A percentile compares a stretch with the other conserved stretches of the same genome.
These are phyloP conservation scores for Pollenia amentaria DNA, from an alignment of 2,888 invertebrate genomes.

Conservation along the genomic window DNA sequence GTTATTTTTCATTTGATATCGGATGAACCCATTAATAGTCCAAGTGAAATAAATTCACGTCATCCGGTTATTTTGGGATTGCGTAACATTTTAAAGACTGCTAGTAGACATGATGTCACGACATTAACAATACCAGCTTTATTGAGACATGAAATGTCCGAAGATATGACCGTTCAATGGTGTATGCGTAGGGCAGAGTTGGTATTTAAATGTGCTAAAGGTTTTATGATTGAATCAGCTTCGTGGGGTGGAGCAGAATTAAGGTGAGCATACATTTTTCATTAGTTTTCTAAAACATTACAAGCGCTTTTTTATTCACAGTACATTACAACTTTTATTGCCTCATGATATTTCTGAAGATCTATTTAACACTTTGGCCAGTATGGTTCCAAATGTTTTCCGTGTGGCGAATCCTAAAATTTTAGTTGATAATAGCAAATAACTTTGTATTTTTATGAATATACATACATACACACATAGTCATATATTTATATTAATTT, in stretches of 20 bases:
- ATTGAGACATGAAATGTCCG: constrained; percentile 96
- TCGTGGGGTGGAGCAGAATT: constrained; percentile 96
- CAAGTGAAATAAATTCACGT: constrained; percentile 96
- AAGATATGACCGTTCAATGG: constrained; percentile 99
- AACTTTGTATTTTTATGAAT: not conserved
- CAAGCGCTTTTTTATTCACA: constrained; percentile 67
- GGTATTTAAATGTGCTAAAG: constrained; percentile 99
- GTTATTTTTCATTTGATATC: constrained; percentile 97
- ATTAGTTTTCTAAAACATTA: not conserved
- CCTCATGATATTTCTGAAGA: constrained; percentile 94
- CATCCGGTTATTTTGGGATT: constrained; percentile 98
- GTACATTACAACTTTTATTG: constrained; percentile 86
- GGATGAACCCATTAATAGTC: constrained; percentile 89
- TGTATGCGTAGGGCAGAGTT: constrained; percentile 98
- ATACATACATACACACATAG: too few relatives aligned
- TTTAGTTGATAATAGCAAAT: constrained; percentile 86
- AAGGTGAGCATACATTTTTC: constrained; percentile 86
- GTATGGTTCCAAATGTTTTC: constrained; percentile 96
- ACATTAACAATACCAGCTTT: constrained; percentile 96
- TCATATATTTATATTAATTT: not conserved
- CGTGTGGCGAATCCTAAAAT: constrained; percentile 97
- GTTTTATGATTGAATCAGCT: constrained; percentile 99
- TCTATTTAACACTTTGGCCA: constrained; percentile 91
- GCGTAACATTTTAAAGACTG: constrained; percentile 96
- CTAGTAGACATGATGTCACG: constrained; percentile 97